Evolutionary conservation across 2,888 invertebrate genomes (phyloP).

Genomic region (Eristalis tenax): DNA sequence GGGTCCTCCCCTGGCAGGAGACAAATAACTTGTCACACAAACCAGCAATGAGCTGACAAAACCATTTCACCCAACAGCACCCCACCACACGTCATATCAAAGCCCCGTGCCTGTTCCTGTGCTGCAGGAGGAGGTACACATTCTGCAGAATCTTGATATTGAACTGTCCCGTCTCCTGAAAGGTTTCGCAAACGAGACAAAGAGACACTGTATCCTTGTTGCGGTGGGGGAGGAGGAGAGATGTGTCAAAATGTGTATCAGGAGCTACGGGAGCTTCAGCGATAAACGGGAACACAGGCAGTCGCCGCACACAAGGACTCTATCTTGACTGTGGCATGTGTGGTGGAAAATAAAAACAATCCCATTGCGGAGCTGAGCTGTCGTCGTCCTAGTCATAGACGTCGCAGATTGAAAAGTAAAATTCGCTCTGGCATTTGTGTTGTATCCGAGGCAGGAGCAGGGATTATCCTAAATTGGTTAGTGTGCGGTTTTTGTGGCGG

Average conservation of each 20-base stretch:
- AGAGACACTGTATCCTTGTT: background rate
- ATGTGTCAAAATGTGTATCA: constrained; percentile 61
- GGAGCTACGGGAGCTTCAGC: constrained; percentile 15
- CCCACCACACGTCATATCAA: background rate
- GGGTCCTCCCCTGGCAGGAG: constrained; percentile 25
- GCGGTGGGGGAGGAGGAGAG: constrained; percentile 18
- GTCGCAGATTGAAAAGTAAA: constrained; percentile 62
- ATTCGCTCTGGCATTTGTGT: constrained; percentile 43
- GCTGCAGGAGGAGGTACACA: constrained; percentile 6
- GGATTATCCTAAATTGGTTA: constrained; percentile 31
- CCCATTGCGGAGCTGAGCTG: constrained; percentile 35
- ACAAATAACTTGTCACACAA: constrained; percentile 71
- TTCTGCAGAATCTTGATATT: constrained; percentile 56
- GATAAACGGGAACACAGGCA: constrained; percentile 8
- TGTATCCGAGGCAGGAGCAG: constrained; percentile 10
- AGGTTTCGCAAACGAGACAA: background rate
- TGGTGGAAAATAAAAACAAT: constrained; percentile 56
- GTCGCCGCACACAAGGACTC: constrained; percentile 25
- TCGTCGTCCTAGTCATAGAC: constrained; percentile 33
- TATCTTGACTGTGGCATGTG: constrained; percentile 60
- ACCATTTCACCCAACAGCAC: constrained; percentile 15
- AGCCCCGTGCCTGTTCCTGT: background rate
- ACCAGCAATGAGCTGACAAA: constrained; percentile 68
- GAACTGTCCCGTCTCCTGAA: constrained; percentile 54
- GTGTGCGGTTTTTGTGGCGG: constrained; percentile 47